These are phyloP conservation scores for Novumbra hubbsi DNA, from an alignment of 2,797 vertebrate genomes.

Conservation along the genomic window DNA sequence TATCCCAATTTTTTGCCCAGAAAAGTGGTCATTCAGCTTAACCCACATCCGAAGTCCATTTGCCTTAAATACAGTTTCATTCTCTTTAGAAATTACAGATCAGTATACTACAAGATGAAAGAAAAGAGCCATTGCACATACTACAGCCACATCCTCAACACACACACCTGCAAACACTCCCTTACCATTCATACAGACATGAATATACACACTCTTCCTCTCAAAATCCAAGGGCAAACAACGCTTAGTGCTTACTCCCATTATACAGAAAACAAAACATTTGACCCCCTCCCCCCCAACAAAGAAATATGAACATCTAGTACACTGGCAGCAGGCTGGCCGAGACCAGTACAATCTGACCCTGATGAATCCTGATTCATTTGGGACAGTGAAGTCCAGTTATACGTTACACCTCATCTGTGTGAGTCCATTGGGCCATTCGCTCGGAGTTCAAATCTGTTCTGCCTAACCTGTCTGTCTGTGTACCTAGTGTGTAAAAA, in stretches of 20 bases:
- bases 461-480: slow-evolving; percentile 29
- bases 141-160: slow-evolving; percentile 41
- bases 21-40: slow-evolving; percentile 16
- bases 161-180: not conserved
- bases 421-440: slow-evolving; percentile 54
- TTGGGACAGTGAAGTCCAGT: slow-evolving; percentile 54
- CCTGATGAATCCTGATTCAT: slow-evolving; percentile 60
- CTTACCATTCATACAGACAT: slow-evolving; percentile 23
- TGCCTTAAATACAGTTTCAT: slow-evolving; percentile 55
- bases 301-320: slow-evolving; percentile 69
- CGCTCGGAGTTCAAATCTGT: slow-evolving; percentile 19
- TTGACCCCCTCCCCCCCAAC: slow-evolving; percentile 33
- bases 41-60: slow-evolving; percentile 19
- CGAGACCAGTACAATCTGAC: slow-evolving; percentile 55
- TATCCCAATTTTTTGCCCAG: not conserved
- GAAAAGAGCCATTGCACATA: slow-evolving; percentile 64
- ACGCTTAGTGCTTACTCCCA: slow-evolving; percentile 60
- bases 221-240: slow-evolving; percentile 33
- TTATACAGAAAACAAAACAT: slow-evolving; percentile 67
- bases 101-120: slow-evolving; percentile 60
- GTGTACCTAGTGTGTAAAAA: slow-evolving; percentile 53
- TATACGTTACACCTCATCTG: slow-evolving; percentile 49
- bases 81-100: slow-evolving; percentile 51
- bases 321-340: slow-evolving; percentile 44
- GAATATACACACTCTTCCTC: slow-evolving; percentile 15